Percentiles rank a stretch among this genome's conserved stretches.
Conservation (phyloP, 2,797 vertebrate species). For the Thunnus albacares region DNA sequence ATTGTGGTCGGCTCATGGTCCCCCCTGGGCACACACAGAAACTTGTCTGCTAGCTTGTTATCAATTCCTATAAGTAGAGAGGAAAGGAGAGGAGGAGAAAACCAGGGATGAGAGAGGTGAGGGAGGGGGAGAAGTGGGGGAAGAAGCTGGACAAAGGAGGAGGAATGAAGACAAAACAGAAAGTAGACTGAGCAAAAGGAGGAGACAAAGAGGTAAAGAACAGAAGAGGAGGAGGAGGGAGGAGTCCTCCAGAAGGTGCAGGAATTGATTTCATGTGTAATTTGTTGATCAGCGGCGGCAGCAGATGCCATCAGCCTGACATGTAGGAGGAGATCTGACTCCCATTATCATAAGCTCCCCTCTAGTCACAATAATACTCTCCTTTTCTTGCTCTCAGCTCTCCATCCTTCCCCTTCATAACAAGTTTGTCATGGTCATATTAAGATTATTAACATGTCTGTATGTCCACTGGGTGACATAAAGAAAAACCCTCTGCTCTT, state of each 20-base stretch:
- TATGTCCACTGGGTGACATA: neutral
- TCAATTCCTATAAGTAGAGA: constrained; percentile 87
- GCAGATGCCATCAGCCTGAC: constrained; percentile 90
- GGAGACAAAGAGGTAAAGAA: constrained; percentile 72
- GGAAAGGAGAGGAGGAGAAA: constrained; percentile 82
- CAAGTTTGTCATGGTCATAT: constrained; percentile 6
- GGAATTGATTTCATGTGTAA: constrained; percentile 94
- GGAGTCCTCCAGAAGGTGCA: constrained; percentile 89
- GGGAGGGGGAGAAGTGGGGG: neutral
- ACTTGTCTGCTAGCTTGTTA: constrained; percentile 76
- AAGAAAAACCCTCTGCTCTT: constrained; percentile 1
- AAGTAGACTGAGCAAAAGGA: constrained; percentile 7
- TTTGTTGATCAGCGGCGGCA: constrained; percentile 92
- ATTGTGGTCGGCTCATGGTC: constrained; percentile 74
- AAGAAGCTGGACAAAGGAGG: constrained; percentile 6
- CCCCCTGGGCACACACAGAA: constrained; percentile 77
- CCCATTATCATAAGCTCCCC: constrained; percentile 90
- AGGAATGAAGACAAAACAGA: constrained; percentile 29
- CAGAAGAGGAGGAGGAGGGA: constrained; percentile 5
- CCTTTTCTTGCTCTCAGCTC: constrained; percentile 8
- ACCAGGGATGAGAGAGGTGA: constrained; percentile 19
- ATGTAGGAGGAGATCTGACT: constrained; percentile 84
- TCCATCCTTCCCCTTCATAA: constrained; percentile 4
- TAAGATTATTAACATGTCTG: constrained; percentile 1
- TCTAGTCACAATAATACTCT: constrained; percentile 24